These are phyloP conservation scores for Epicauta chinensis DNA, from an alignment of 1,140 invertebrate species.

Conservation along the genomic window DNA sequence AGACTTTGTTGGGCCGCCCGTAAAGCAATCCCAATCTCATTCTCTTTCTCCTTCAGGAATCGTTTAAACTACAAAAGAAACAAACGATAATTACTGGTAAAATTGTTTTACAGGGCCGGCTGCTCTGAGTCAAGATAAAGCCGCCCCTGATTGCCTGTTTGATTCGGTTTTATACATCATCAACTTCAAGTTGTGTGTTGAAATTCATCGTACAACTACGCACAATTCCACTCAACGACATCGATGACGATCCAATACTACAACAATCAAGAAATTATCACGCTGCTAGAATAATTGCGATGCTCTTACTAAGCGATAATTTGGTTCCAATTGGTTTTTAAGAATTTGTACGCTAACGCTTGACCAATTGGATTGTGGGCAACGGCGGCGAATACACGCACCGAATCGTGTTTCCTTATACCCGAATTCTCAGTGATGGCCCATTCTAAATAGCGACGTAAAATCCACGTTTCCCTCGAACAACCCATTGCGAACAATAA, in stretches of 20 bases:
- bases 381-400: conserved; percentile 65
- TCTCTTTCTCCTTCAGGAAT: conserved; percentile 53
- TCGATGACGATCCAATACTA: conserved; percentile 64
- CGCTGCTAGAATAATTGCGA: background rate
- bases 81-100: conserved; percentile 4
- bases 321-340: conserved; percentile 64
- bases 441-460: conserved; percentile 67
- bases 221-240: conserved; percentile 65
- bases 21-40: conserved; percentile 55
- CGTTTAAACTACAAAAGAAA: conserved; percentile 52
- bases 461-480: conserved; percentile 66
- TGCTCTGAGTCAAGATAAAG: no score
- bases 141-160: background rate
- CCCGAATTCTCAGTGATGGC: conserved; percentile 61
- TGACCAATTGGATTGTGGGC: conserved; percentile 65
- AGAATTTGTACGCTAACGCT: conserved; percentile 65
- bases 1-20: conserved; percentile 69
- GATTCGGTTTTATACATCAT: conserved; percentile 55
- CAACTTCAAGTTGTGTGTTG: conserved; percentile 66
- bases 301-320: conserved; percentile 63
- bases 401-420: conserved; percentile 74
- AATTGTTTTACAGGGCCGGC: no score
- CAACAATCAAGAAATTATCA: conserved; percentile 36
- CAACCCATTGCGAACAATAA: conserved; percentile 73
- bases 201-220: conserved; percentile 62